Conservation (phyloP, 1,140 invertebrate species). For the Meloidogyne floridensis region DNA sequence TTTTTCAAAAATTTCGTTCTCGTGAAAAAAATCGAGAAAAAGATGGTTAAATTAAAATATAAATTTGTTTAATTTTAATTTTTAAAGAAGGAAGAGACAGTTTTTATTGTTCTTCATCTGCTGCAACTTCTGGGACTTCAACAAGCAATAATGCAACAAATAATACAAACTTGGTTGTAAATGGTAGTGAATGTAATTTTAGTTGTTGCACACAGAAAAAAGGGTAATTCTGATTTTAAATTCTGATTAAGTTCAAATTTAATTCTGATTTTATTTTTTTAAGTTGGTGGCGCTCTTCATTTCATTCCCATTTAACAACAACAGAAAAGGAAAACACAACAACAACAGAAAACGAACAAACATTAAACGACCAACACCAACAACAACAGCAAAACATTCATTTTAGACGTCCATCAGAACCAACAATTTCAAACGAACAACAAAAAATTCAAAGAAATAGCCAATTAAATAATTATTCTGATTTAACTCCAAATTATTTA, state of each 20-base stretch:
- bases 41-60: background rate
- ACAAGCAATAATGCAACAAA: background rate
- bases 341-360: constrained; percentile 9
- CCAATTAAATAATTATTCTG: background rate
- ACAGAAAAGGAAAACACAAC: background rate
- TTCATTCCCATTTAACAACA: background rate
- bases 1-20: constrained; percentile 11
- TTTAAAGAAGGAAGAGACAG: background rate
- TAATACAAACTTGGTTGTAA: background rate
- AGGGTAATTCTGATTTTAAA: background rate
- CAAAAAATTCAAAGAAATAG: background rate
- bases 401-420: background rate
- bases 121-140: background rate
- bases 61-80: background rate
- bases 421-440: constrained; percentile 8
- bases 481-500: constrained; percentile 16
- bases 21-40: constrained; percentile 6
- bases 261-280: too few relatives aligned
- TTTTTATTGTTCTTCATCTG: constrained; percentile 6
- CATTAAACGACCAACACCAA: background rate
- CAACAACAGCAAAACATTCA: background rate
- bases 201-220: background rate
- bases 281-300: background rate
- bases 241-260: too few relatives aligned
- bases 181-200: background rate